Base-by-base conservation (phyloP, 92 coral and sea anemone species). In the Ricordea florida region DNA sequence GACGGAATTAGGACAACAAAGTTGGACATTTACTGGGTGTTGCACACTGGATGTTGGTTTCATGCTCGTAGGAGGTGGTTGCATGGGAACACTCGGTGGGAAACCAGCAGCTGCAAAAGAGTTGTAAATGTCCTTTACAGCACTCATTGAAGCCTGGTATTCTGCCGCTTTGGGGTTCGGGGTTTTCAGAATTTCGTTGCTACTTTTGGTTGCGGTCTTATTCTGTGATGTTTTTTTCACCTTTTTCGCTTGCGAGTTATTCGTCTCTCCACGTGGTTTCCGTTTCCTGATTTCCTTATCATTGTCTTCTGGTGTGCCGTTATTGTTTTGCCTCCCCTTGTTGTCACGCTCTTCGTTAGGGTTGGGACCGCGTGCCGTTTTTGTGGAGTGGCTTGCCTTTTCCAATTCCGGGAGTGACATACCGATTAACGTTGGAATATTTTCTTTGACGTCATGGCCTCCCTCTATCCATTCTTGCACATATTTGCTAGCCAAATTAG, bases 21-120 rank as follows among this genome's bases (percentile, higher is more conserved):
- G n/a, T n/a, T n/a, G n/a, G 57, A 21, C 6, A 20, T 49, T 49
- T 49, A 6, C 57, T 49, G 0, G 57, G 57, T 6, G 57, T 49
- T 49, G 57, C 57, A 49, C 57, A 49, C 57, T 49, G 28, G 57
- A 49, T 44, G 29, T 17, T 17, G 57, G 57, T 49, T 49, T 28
- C 30, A 49, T 21, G 31, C 57, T 49, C 0, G 57, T 13, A 2
- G 57, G 57, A 22, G 57, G 57, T 17, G 57, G 57, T 49, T 49
- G 57, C 57, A 0, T n/a, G 1, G 57, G 57, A 49, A 20, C 57
- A 20, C 30, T 49, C 3, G 31, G 30, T 49, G 57, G 57, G 57
- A 49, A 49, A 49, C 57, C 15, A 49, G 57, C 30, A 6, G 57
- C 10, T 49, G 57, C 0, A 6, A 49, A 49, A 17, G 57, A 49